Base-by-base conservation (phyloP, 2,113 vertebrate genomes). In the Cynoglossus semilaevis region DNA sequence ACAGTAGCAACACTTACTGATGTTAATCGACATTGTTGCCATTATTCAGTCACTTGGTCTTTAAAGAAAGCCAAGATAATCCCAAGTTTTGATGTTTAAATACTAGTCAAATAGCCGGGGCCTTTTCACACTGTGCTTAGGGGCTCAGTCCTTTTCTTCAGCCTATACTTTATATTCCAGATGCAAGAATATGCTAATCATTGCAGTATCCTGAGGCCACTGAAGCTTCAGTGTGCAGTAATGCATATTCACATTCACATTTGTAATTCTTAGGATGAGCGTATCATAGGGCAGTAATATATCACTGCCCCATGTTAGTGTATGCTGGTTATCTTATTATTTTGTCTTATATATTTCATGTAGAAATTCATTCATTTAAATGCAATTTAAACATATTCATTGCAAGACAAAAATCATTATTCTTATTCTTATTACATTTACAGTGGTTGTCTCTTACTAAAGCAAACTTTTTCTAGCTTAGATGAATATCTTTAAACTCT, bases 171-270 rank as follows among this genome's bases (percentile, higher is more conserved):
- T 41, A 76, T 70, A 74, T 81, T 84, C 72, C 52, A 54, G 52
- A 77, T 76, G 67, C 69, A 68, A 72, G 74, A 42, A 81, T 67
- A 85, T 85, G 81, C 79, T 73, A 84, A 83, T 85, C 64, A 69
- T 41, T 77, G 71, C 69, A 61, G 67, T 68, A 78, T 76, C 73
- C 72, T 51, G 45, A 74, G 66, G 79, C 63, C 56, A 65, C 43
- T 19, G 44, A 74, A 47, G 73, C 67, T 71, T 74, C 35, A 22
- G 65, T 36, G 18, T 51, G 45, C 15, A 8, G 35, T 52, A 51
- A 40, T 58, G 45, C 61, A 73, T 40, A 44, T 50, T 52, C 52
- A 73, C 44, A 44, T 50, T 52, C 52, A 37, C 7, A 55, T 66
- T 53, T 57, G 22, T 42, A 66, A 35, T 50, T 65, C 60, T 58